Evolutionary conservation across 2,888 invertebrate species (phyloP).

Genomic region (Andrena chrysosceles): DNA sequence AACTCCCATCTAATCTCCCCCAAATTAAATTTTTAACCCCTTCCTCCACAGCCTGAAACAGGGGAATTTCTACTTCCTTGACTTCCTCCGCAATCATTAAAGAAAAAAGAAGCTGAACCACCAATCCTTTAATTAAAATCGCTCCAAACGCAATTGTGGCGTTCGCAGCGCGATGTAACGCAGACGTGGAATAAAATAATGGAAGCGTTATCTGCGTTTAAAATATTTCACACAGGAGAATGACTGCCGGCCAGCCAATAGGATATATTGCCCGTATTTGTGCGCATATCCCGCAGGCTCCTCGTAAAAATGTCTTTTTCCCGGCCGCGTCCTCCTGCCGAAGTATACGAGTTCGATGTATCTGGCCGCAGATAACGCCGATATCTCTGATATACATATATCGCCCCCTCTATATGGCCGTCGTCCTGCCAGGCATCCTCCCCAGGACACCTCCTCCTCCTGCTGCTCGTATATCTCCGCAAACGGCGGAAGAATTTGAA

Average conservation of each 20-base stretch:
- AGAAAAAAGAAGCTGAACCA: background rate
- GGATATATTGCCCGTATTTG: slow-evolving; percentile 63
- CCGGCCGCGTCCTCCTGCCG: slow-evolving; percentile 73
- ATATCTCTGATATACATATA: slow-evolving; percentile 83
- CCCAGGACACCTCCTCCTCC: slow-evolving; percentile 46
- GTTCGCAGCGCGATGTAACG: background rate
- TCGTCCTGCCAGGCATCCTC: slow-evolving; percentile 48
- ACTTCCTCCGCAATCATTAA: background rate
- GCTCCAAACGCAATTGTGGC: background rate
- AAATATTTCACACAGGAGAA: slow-evolving; percentile 66
- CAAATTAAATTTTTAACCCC: no score
- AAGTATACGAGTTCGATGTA: slow-evolving; percentile 71
- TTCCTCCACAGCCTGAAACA: no score
- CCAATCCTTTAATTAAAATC: slow-evolving; percentile 23
- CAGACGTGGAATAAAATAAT: slow-evolving; percentile 58
- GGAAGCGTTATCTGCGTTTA: slow-evolving; percentile 59
- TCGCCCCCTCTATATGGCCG: slow-evolving; percentile 74
- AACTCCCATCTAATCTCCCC: no score
- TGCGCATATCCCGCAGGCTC: slow-evolving; percentile 74
- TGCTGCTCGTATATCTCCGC: slow-evolving; percentile 55
- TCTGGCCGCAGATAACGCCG: slow-evolving; percentile 81
- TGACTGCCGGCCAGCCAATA: slow-evolving; percentile 48
- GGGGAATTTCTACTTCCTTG: no score
- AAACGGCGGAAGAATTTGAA: slow-evolving; percentile 42
- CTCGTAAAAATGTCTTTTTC: slow-evolving; percentile 84